These are phyloP conservation scores for Rhogogaster chlorosoma DNA, from an alignment of 2,888 invertebrate genomes.

Conservation along the genomic window DNA sequence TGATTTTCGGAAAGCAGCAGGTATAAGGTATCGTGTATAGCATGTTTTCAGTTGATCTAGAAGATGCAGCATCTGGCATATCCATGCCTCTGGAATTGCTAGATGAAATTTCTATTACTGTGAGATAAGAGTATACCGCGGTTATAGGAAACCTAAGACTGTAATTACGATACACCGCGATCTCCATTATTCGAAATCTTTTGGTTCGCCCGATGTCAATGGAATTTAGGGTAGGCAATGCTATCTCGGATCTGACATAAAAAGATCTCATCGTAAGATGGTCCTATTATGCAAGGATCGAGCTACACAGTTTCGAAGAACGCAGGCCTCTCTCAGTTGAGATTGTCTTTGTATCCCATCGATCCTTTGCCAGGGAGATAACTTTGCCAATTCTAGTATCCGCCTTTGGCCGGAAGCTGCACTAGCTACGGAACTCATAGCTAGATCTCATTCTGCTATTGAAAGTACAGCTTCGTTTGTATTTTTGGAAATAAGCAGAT, in stretches of 20 bases:
- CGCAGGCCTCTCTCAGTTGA: constrained; percentile 8
- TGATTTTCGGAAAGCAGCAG: not conserved
- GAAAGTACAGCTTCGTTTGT: not conserved
- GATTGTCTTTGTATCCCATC: constrained; percentile 44
- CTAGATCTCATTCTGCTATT: not conserved
- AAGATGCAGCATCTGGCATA: not conserved
- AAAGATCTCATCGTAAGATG: constrained; percentile 36
- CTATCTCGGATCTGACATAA: constrained; percentile 47
- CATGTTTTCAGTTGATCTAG: not conserved
- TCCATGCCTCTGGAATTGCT: not conserved
- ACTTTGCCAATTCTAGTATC: constrained; percentile 31
- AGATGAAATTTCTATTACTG: constrained; percentile 30
- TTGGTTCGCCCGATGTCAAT: constrained; percentile 49
- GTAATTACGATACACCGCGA: constrained; percentile 41
- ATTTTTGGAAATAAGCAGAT: not conserved
- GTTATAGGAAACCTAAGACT: constrained; percentile 43
- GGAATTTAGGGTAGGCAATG: constrained; percentile 25
- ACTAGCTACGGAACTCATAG: not conserved
- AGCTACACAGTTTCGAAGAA: constrained; percentile 27
- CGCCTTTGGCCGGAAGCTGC: constrained; percentile 22
- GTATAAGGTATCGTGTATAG: not conserved
- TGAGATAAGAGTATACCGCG: constrained; percentile 35
- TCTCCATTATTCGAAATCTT: constrained; percentile 34
- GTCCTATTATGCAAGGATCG: constrained; percentile 45
- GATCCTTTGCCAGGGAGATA: constrained; percentile 24